Conservation (phyloP, 2,797 vertebrate genomes). For the Gallinago nigripennis region DNA sequence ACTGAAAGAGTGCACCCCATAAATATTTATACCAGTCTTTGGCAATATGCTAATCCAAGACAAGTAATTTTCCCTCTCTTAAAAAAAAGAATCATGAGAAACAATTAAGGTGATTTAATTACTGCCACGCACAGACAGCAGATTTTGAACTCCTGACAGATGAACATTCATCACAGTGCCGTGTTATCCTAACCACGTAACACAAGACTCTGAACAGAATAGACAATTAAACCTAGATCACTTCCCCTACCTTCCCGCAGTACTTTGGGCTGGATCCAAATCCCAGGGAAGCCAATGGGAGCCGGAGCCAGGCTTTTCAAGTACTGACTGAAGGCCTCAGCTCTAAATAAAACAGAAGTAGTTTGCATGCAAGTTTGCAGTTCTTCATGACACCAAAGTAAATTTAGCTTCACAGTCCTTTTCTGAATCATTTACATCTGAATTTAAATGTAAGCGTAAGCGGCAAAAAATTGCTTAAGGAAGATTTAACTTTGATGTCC, state of each 20-base stretch:
- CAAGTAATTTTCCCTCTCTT: conserved; percentile 45
- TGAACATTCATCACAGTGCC: conserved; percentile 29
- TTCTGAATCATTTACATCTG: not conserved
- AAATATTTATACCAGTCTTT: conserved; percentile 64
- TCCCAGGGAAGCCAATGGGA: conserved; percentile 22
- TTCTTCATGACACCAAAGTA: conserved; percentile 16
- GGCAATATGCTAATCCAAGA: conserved; percentile 56
- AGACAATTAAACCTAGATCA: conserved; percentile 22
- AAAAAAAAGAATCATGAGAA: conserved; percentile 21
- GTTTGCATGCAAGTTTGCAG: conserved; percentile 26
- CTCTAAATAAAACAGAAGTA: conserved; percentile 33
- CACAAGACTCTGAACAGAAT: not conserved
- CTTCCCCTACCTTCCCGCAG: conserved; percentile 20
- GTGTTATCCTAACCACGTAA: not conserved
- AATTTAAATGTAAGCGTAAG: not conserved
- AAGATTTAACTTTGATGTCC: not conserved
- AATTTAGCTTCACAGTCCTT: conserved; percentile 13
- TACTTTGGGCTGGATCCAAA: conserved; percentile 39
- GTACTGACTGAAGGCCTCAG: not conserved
- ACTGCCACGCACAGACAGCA: not conserved
- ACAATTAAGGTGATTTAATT: conserved; percentile 68
- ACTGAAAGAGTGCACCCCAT: conserved; percentile 16
- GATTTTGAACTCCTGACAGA: conserved; percentile 33
- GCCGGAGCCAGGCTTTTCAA: conserved; percentile 38
- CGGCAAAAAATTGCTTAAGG: not conserved